These are phyloP conservation scores for Gasteruption jaculator DNA, from an alignment of 2,888 invertebrate species.

Conservation along the genomic window DNA sequence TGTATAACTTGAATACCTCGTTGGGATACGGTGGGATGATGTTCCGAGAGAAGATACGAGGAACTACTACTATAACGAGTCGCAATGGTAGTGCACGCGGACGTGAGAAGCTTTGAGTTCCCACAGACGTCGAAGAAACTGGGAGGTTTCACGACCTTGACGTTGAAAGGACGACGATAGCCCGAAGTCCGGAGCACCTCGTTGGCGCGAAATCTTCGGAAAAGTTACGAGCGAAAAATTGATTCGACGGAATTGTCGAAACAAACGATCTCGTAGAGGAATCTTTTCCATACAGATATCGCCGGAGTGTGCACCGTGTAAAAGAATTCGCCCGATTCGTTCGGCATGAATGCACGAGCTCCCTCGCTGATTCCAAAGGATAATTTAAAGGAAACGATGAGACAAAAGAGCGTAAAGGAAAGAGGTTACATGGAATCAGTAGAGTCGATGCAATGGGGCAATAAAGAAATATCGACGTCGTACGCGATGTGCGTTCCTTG, in stretches of 20 bases:
- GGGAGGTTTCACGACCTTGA: constrained; percentile 32
- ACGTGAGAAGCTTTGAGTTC: constrained; percentile 45
- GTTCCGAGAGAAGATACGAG: too few relatives aligned
- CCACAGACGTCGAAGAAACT: constrained; percentile 40
- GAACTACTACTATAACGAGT: constrained; percentile 20
- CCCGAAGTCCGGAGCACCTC: constrained; percentile 11
- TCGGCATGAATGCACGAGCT: too few relatives aligned
- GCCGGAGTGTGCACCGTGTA: too few relatives aligned
- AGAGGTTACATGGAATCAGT: constrained; percentile 27
- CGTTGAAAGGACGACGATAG: constrained; percentile 24
- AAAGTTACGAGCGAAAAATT: too few relatives aligned
- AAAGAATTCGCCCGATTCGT: too few relatives aligned
- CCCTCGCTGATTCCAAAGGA: too few relatives aligned
- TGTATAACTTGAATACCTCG: too few relatives aligned
- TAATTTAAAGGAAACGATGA: constrained; percentile 2
- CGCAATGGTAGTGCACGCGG: constrained; percentile 24
- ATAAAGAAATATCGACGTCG: constrained; percentile 39
- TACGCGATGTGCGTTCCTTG: constrained; percentile 24
- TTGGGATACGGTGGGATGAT: constrained; percentile 13
- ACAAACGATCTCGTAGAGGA: too few relatives aligned
- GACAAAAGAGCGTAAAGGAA: constrained; percentile 21
- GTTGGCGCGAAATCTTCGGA: constrained; percentile 11
- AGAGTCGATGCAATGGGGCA: constrained; percentile 21
- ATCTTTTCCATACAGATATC: too few relatives aligned
- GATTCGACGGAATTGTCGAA: too few relatives aligned